Base-by-base conservation (phyloP, 2,797 vertebrate genomes). In the Vespertilio murinus region DNA sequence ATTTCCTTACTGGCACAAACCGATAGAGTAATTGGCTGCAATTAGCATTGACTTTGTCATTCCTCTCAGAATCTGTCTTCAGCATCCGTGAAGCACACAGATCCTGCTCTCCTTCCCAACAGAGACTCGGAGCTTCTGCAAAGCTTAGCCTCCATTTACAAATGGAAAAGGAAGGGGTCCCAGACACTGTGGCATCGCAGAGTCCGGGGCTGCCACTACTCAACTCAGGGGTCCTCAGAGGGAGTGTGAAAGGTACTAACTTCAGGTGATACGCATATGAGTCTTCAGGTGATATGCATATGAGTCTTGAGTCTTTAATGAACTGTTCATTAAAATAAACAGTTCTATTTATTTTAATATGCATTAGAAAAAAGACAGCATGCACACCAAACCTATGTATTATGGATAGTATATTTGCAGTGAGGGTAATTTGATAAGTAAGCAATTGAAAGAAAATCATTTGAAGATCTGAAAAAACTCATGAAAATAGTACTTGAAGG, bases 1-100 rank as follows among this genome's bases (percentile, higher is more conserved):
- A 81, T 70, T 54, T 96, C 83, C 94, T 91, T 59, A 90, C 96
- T 81, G 23, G 79, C 84, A 91, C 96, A 35, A 35, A 35, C 93
- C 12, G 0, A 52, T 77, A 22, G 12, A 54, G 89, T 83, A 93
- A 94, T 95, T 56, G 59, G 6, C 91, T 95, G 49, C 93, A 90
- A 17, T 86, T 96, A 87, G 73, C 0, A 0, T 88, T 93, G 87
- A 93, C 82, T 96, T 70, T 95, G 94, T 88, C 95, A 91, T 94
- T 96, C 49, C 73, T 93, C 80, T 93, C 45, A 56, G 86, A 96
- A 92, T 90, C 86, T 88, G 84, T 69, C 83, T 94, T 80, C 61
- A 93, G 94, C 75, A 17, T 74, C 67, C 40, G 0, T 61, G 81
- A 90, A 80, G 93, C 79, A 59, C 33, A 42, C 23, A 54, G 74